phyloP scores from a whole-genome alignment of 2,113 vertebrate genomes.

The Microcebus griseorufus region DNA sequence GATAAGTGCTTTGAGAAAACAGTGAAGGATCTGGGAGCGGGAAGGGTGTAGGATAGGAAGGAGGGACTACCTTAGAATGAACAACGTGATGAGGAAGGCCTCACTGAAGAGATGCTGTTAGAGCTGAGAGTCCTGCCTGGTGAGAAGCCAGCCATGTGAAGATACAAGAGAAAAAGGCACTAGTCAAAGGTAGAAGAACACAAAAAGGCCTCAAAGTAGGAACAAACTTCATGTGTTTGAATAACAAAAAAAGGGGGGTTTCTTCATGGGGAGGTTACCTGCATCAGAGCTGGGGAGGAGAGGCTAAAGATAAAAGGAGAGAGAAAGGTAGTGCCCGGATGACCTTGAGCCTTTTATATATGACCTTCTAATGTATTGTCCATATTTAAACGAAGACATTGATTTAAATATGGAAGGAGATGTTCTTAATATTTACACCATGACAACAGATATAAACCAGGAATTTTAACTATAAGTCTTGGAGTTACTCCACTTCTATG shows the following conservation, averaged over 20 bases:
- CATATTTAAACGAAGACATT: not conserved
- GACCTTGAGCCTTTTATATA: not conserved
- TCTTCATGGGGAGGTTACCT: not conserved
- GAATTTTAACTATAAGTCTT: not conserved
- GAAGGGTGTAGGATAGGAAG: not conserved
- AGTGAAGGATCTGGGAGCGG: not conserved
- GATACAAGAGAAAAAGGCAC: not conserved
- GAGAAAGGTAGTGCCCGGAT: not conserved
- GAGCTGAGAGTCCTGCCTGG: not conserved
- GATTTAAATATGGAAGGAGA: not conserved
- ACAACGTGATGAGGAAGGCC: not conserved
- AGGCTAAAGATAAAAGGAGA: not conserved
- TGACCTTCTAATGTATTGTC: not conserved
- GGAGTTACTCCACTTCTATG: not conserved
- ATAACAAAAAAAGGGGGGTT: not conserved
- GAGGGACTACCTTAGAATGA: not conserved
- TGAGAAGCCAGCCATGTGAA: not conserved
- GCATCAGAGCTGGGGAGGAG: not conserved
- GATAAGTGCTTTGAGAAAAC: not conserved
- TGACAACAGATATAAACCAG: not conserved
- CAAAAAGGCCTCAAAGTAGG: not conserved
- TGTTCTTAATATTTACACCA: not conserved
- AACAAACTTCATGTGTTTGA: not conserved
- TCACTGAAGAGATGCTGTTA: not conserved
- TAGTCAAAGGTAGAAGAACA: not conserved